Evolutionary conservation across 2,888 invertebrate species (phyloP).

Genomic region (Tanaodytes sp.): DNA sequence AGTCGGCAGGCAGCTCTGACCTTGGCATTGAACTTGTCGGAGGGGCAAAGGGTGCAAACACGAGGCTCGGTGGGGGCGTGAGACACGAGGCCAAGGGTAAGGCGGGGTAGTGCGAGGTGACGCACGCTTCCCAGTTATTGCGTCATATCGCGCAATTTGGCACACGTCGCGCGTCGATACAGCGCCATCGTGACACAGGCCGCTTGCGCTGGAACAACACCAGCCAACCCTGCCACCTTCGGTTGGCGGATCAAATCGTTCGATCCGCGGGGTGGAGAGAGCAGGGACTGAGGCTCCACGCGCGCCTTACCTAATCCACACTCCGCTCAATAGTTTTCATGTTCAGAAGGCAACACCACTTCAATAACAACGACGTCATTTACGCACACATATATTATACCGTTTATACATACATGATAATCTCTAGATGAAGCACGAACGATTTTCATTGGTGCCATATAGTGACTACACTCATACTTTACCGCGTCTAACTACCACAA

Average conservation of each 20-base stretch:
- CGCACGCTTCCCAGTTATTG: conserved; percentile 26
- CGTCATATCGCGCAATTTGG: conserved; percentile 40
- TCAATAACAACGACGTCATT: too few species aligned
- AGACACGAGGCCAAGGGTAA: conserved; percentile 28
- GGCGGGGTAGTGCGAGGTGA: conserved; percentile 21
- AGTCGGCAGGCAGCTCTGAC: conserved; percentile 69
- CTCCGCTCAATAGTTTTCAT: too few species aligned
- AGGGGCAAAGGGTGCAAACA: conserved; percentile 49
- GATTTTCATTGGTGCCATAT: too few species aligned
- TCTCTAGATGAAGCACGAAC: too few species aligned
- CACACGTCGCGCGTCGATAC: conserved; percentile 39
- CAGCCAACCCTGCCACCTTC: conserved; percentile 13
- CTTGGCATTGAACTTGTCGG: conserved; percentile 73
- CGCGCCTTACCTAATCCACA: conserved; percentile 16
- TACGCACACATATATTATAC: too few species aligned
- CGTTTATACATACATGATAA: too few species aligned
- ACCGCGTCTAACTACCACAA: too few species aligned
- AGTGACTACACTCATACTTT: too few species aligned
- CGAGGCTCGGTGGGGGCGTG: conserved; percentile 21
- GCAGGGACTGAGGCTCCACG: too few species aligned
- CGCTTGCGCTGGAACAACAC: conserved; percentile 38
- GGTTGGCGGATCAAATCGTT: background rate
- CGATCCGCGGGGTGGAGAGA: conserved; percentile 20
- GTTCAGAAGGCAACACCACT: too few species aligned
- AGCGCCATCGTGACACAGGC: conserved; percentile 22